phyloP scores from a whole-genome alignment of 35 echinoderm and acorn worm genomes.

The Lytechinus pictus region DNA sequence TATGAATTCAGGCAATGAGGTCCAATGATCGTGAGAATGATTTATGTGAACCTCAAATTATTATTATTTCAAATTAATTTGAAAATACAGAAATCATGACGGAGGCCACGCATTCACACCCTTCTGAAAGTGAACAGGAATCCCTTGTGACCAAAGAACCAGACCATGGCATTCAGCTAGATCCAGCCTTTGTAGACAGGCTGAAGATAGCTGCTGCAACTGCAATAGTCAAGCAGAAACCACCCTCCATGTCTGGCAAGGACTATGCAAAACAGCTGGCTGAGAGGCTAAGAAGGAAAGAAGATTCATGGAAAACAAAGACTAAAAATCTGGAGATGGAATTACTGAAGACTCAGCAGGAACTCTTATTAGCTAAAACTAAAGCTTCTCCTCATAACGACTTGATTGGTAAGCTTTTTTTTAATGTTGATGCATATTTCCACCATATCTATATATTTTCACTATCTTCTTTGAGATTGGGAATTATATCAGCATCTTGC shows the following conservation, averaged over 20 bases:
- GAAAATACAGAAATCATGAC: not conserved
- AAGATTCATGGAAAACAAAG: constrained; percentile 57
- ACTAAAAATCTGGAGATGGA: constrained; percentile 60
- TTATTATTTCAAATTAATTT: too few relatives aligned
- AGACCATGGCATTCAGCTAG: not conserved
- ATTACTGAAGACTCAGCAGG: constrained; percentile 64
- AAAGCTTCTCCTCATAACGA: not conserved
- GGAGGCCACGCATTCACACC: not conserved
- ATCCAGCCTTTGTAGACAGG: constrained; percentile 58
- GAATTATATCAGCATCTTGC: too few relatives aligned
- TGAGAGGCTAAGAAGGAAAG: constrained; percentile 44
- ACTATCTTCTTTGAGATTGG: too few relatives aligned
- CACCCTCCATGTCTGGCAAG: constrained; percentile 50
- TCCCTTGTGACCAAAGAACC: not conserved
- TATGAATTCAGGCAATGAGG: too few relatives aligned
- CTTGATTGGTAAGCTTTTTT: not conserved
- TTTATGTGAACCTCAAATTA: too few relatives aligned
- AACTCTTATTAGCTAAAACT: constrained; percentile 31
- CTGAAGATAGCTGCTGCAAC: constrained; percentile 69
- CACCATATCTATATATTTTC: too few relatives aligned
- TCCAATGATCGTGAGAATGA: too few relatives aligned
- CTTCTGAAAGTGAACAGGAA: not conserved
- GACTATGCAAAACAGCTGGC: constrained; percentile 66
- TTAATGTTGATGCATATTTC: too few relatives aligned
- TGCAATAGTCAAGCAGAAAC: constrained; percentile 63